Conservation (phyloP, 2,113 vertebrate species). For the Struthio camelus region DNA sequence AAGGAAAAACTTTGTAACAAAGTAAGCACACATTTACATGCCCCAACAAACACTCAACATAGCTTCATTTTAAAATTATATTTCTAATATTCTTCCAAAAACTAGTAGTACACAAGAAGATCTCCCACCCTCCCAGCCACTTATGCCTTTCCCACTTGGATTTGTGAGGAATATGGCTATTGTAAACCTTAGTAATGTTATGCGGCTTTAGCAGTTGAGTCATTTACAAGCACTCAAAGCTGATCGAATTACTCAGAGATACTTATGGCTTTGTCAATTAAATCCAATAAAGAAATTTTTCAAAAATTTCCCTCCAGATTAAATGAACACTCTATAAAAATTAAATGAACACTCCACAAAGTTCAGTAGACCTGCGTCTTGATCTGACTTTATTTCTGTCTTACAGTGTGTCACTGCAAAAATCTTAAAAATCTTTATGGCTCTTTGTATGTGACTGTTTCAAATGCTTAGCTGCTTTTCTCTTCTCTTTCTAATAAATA, state of each 20-base stretch:
- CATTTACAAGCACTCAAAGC: background rate
- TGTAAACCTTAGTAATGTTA: background rate
- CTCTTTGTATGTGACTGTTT: background rate
- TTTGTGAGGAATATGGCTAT: background rate
- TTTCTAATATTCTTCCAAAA: background rate
- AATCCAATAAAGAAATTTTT: background rate
- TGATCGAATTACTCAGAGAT: background rate
- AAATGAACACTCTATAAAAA: background rate
- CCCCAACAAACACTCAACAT: background rate
- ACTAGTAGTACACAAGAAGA: background rate
- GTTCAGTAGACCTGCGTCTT: background rate
- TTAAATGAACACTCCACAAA: background rate
- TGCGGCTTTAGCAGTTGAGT: background rate
- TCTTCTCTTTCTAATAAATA: slow-evolving; percentile 44
- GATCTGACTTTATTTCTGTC: background rate
- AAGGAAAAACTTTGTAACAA: background rate
- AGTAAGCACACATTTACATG: background rate
- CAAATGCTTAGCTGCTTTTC: slow-evolving; percentile 31
- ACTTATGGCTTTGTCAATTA: background rate
- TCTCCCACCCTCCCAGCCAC: background rate
- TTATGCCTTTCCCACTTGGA: background rate
- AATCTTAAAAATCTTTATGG: background rate
- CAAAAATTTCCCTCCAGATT: background rate
- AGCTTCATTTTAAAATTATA: background rate
- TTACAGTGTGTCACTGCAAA: background rate